Conservation (phyloP, 1,140 invertebrate genomes). For the Dolichoris vasculosae region DNA sequence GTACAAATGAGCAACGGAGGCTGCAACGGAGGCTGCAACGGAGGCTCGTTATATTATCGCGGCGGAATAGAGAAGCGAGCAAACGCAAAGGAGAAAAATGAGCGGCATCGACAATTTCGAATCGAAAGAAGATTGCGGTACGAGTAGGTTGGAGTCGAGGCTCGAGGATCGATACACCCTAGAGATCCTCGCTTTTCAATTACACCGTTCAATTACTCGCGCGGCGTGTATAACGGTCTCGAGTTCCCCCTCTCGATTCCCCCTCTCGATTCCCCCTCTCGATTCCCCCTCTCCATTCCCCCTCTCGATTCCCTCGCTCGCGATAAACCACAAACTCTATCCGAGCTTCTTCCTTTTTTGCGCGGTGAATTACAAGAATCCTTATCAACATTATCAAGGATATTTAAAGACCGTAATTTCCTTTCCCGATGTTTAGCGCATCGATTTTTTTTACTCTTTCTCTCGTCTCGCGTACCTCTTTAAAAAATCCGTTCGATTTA, state of each 20-base stretch:
- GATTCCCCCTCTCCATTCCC: background rate
- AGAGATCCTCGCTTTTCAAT: slow-evolving; percentile 19
- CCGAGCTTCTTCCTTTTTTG: background rate
- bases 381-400: background rate
- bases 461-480: too few relatives aligned
- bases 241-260: background rate
- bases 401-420: background rate
- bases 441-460: too few relatives aligned
- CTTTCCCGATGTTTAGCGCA: background rate
- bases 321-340: slow-evolving; percentile 20
- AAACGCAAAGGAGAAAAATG: background rate
- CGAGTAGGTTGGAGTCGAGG: background rate
- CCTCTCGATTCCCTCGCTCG: background rate
- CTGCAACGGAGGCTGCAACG: background rate
- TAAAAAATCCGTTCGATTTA: too few relatives aligned
- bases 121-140: slow-evolving; percentile 32
- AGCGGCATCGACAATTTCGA: background rate
- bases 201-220: slow-evolving; percentile 34
- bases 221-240: background rate
- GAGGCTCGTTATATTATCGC: background rate
- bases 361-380: background rate
- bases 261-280: background rate
- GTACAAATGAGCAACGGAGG: background rate
- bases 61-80: too few relatives aligned
- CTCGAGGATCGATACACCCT: background rate